These are phyloP conservation scores for Drosophila anomelani DNA, from an alignment of 2,888 invertebrate genomes.

Conservation along the genomic window DNA sequence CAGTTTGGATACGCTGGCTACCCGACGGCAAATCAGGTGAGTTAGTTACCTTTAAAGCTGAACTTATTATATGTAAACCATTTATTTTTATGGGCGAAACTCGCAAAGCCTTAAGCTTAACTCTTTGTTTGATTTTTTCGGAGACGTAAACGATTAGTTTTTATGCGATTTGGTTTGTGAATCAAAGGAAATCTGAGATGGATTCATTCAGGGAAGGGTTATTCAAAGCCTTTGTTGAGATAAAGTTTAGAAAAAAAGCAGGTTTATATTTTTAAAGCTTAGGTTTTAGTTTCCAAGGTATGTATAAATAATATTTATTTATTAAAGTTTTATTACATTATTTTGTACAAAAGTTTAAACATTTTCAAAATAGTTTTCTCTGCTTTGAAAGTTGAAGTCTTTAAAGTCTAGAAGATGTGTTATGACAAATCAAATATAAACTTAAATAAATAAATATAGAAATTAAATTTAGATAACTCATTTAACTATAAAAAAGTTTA, in stretches of 20 bases:
- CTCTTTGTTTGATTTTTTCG: not conserved
- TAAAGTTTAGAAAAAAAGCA: not conserved
- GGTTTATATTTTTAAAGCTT: not conserved
- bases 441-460: too few relatives aligned
- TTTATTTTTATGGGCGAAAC: conserved; percentile 10
- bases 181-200: not conserved
- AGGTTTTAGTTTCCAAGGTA: not conserved
- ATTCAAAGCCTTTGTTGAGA: not conserved
- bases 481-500: not conserved
- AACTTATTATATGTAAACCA: not conserved
- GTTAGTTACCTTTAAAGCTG: conserved; percentile 60
- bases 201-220: not conserved
- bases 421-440: not conserved
- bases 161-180: conserved; percentile 1
- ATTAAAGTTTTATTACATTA: not conserved
- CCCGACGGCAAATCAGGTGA: conserved; percentile 96
- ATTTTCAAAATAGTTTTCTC: not conserved
- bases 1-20: conserved; percentile 96
- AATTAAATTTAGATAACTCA: not conserved
- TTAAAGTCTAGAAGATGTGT: not conserved
- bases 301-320: not conserved
- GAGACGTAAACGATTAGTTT: conserved; percentile 5
- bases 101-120: not conserved
- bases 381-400: not conserved
- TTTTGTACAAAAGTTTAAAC: not conserved